Evolutionary conservation across 2,113 vertebrate genomes (phyloP).

Genomic region (Catharus minimus): DNA sequence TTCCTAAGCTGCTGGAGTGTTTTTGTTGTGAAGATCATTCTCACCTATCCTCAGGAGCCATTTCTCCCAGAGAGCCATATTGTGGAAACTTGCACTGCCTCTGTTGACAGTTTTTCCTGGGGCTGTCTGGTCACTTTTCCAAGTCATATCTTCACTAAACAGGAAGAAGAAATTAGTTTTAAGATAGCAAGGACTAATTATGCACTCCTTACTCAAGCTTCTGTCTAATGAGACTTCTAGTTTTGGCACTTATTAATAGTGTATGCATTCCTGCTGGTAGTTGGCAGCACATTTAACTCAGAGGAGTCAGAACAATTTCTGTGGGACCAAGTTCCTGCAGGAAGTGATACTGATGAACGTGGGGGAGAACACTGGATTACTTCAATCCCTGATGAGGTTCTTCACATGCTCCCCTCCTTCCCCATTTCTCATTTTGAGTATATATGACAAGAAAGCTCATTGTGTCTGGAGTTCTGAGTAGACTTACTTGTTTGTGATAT

Average conservation of each 20-base stretch:
- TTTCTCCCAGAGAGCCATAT: not conserved
- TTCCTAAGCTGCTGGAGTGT: not conserved
- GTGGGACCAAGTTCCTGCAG: not conserved
- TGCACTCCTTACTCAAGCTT: not conserved
- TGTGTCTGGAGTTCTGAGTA: not conserved
- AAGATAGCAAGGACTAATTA: constrained; percentile 12
- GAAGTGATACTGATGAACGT: not conserved
- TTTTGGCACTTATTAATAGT: not conserved
- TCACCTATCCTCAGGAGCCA: not conserved
- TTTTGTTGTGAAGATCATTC: not conserved
- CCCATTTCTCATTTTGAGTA: not conserved
- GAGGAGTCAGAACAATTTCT: not conserved
- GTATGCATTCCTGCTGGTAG: not conserved
- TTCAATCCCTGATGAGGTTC: not conserved
- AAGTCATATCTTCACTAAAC: not conserved
- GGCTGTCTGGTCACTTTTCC: not conserved
- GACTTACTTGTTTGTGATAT: not conserved
- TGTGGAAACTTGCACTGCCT: not conserved
- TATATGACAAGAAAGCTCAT: not conserved
- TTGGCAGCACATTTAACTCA: not conserved
- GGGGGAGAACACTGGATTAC: not conserved
- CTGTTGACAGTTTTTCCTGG: not conserved
- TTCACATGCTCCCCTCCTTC: not conserved
- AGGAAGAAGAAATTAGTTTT: constrained; percentile 13
- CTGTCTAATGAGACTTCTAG: not conserved